Base-by-base conservation (phyloP, 2,113 vertebrate species). In the Ammodytes dubius region DNA sequence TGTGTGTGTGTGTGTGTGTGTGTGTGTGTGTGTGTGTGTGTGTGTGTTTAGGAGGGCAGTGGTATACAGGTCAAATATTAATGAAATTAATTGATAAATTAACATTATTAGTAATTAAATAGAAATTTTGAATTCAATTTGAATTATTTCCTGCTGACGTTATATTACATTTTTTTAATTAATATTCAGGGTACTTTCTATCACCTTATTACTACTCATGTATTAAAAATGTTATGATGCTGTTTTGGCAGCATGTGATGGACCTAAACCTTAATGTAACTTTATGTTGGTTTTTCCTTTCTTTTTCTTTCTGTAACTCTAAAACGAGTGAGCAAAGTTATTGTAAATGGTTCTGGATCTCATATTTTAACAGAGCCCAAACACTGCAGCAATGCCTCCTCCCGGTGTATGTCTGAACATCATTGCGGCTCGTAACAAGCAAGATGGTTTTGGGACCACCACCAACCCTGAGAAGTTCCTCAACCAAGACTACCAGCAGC, bases 341-440 rank as follows among this genome's bases (percentile, higher is more conserved):
- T 42, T 65, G 5, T 4, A 35, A 56, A 57, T 45, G 7, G 4
- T 37, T 39, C 17, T 54, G 19, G 3, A 47, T 85, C 19, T 45
- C 6, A 10, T 43, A 45, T 37, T 45, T 37, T 0, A 14, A n/a
- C 56, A 83, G 64, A 15, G 8, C 0, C 15, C 8, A 1, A 79
- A 73, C 12, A 2, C 61, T 40, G 68, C 67, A 47, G 81, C 75
- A 4, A 95, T 95, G 94, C 87, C 92, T 91, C 69, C 72, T 43
- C 92, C 92, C 0, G 95, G 95, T 35, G 94, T 91, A 68, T 94
- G 93, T 74, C 49, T 90, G 46, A 89, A 88, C 83, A 93, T 95
- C 5, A 53, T 93, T 49, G 86, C 91, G 6, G 87, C 91, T 12
- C 94, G 94, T 17, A 2, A 88, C 6, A 85, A 77, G 72, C 45